Evolutionary conservation across 2,113 vertebrate species (phyloP), one percentile per base, ranked within the genome.

Genomic region (Erpornis zantholeuca): DNA sequence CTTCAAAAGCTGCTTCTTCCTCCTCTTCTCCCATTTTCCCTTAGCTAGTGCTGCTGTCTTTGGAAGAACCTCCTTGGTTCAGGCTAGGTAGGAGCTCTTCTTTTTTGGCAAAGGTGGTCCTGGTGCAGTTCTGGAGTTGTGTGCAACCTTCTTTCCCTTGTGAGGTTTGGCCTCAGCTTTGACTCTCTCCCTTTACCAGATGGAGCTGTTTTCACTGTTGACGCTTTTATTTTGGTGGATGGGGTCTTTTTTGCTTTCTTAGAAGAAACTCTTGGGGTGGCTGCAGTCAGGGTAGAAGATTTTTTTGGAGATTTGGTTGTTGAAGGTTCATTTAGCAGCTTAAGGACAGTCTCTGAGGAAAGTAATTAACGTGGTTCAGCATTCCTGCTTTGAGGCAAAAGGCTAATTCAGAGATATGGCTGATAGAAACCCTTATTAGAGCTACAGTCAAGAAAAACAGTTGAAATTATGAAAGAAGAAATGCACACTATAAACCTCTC

Each of bases 261-360:
- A 52, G 82, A 42, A 18, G 52, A 82, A 63, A 44, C 7, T 10
- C 40, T 29, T 69, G 65, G 35, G 16, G 49, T 76, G 22, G 65
- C 65, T 59, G 16, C 64, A 22, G 77, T 79, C 4, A 38, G 18
- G 3, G 4, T 59, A 80, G 85, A 60, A 7, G 63, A 33, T 19
- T 31, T 96, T 78, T 78, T 79, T 9, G 9, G 42, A 33, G 66
- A 42, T 33, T 72, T 60, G 52, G n/a, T 91, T 78, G 57, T 66
- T 23, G 91, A 61, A 45, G 45, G 49, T n/a, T 97, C 65, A 23
- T 96, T 97, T 66, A 97, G 87, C 70, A 97, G 56, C n/a, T 97
- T 95, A 88, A 97, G 70, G 75, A 97, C 91, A 7, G 94, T 97
- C 76, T 97, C 98, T 98, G 94, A 38, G 69, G 90, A 96, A 96